Conservation (phyloP, 1,140 invertebrate species). For the Diabrotica undecimpunctata region DNA sequence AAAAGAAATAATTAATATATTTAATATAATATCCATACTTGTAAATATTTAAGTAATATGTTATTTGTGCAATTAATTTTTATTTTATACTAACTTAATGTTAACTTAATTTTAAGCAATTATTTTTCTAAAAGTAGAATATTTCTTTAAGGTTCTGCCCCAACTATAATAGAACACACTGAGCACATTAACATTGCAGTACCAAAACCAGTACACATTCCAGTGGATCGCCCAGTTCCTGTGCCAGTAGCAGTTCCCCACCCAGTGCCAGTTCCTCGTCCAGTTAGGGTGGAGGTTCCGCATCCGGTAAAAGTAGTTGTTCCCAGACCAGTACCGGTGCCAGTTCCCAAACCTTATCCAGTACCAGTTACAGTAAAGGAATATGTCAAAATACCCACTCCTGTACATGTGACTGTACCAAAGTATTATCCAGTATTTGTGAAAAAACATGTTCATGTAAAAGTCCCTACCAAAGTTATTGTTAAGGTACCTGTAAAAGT, state of each 20-base stretch:
- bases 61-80: too few relatives aligned
- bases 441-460: slow-evolving; percentile 34
- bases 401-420: slow-evolving; percentile 40
- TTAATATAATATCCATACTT: too few relatives aligned
- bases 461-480: slow-evolving; percentile 33
- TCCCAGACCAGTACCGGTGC: slow-evolving; percentile 35
- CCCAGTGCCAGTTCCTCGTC: slow-evolving; percentile 43
- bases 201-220: slow-evolving; percentile 42
- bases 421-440: slow-evolving; percentile 39
- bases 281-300: slow-evolving; percentile 41
- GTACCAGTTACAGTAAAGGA: slow-evolving; percentile 44
- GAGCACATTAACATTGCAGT: slow-evolving; percentile 42
- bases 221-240: slow-evolving; percentile 32
- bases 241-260: slow-evolving; percentile 40
- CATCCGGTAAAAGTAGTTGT: slow-evolving; percentile 38
- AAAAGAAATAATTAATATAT: too few relatives aligned
- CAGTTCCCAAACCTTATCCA: slow-evolving; percentile 37
- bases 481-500: slow-evolving; percentile 30
- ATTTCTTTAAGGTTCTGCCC: too few relatives aligned
- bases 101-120: too few relatives aligned
- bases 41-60: too few relatives aligned
- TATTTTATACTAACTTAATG: too few relatives aligned
- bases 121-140: too few relatives aligned
- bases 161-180: slow-evolving; percentile 19
- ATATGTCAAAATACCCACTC: slow-evolving; percentile 43